Conservation (phyloP, 2,797 vertebrate genomes). For the Peromyscus nudipes region DNA sequence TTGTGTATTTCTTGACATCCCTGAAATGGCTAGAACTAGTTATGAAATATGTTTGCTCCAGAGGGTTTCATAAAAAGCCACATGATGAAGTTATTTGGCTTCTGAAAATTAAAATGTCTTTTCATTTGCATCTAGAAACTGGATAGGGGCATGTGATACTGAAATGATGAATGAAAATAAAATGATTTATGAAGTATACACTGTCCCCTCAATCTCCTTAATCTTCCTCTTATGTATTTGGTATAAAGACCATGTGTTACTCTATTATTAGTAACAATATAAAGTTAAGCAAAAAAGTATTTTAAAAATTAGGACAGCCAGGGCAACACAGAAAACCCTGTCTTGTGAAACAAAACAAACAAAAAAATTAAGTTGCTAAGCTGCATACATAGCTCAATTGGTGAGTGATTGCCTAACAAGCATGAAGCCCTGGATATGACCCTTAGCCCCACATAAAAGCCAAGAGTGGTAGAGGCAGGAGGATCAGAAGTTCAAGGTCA, state of each 20-base stretch:
- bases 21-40: slow-evolving; percentile 10
- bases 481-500: background rate
- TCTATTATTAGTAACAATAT: background rate
- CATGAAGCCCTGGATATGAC: background rate
- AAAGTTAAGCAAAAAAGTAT: background rate
- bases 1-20: background rate
- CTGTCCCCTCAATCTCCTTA: background rate
- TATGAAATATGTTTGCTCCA: background rate
- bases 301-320: background rate
- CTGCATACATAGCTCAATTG: background rate
- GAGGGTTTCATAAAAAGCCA: background rate
- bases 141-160: background rate
- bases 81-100: background rate
- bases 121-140: slow-evolving; percentile 2
- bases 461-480: background rate
- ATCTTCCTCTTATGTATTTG: background rate
- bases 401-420: background rate
- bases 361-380: background rate
- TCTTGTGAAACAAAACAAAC: background rate
- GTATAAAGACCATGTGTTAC: background rate
- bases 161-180: slow-evolving; percentile 29
- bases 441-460: background rate
- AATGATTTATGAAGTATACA: background rate
- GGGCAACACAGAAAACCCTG: background rate
- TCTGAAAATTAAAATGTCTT: slow-evolving; percentile 26